phyloP scores from a whole-genome alignment of 2,797 vertebrate species.

The Vipera ursinii region DNA sequence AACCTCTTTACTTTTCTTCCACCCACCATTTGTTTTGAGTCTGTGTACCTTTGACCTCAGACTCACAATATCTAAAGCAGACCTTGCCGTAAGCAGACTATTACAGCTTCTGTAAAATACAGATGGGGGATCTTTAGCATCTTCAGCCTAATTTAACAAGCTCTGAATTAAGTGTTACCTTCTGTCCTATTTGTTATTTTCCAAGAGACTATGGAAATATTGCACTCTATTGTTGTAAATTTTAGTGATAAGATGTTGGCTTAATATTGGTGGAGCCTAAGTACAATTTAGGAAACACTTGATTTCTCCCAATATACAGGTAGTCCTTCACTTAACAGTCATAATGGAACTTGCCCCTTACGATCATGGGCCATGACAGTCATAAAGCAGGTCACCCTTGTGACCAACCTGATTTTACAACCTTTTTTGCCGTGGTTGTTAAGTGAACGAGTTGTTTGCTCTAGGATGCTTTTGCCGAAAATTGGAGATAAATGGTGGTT shows the following conservation, averaged over 20 bases:
- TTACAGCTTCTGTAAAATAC: not conserved
- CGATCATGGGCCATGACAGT: not conserved
- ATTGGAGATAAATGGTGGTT: not conserved
- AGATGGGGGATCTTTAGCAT: not conserved
- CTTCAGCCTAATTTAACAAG: not conserved
- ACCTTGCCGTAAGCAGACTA: not conserved
- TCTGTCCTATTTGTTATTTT: not conserved
- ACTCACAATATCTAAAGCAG: not conserved
- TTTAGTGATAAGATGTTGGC: conserved; percentile 8
- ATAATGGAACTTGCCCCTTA: not conserved
- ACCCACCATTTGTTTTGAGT: not conserved
- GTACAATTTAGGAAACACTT: not conserved
- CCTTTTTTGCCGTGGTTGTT: not conserved
- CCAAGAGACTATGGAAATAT: not conserved
- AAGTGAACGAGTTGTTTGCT: not conserved
- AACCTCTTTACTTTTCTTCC: not conserved
- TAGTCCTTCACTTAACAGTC: not conserved
- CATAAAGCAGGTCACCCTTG: not conserved
- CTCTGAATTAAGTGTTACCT: not conserved
- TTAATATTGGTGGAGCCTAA: conserved; percentile 1
- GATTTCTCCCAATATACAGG: not conserved
- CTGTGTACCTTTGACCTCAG: not conserved
- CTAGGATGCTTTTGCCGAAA: not conserved
- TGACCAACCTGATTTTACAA: not conserved
- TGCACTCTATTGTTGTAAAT: not conserved